phyloP scores from a whole-genome alignment of 92 coral and sea anemone species.

The Heteractis magnifica region DNA sequence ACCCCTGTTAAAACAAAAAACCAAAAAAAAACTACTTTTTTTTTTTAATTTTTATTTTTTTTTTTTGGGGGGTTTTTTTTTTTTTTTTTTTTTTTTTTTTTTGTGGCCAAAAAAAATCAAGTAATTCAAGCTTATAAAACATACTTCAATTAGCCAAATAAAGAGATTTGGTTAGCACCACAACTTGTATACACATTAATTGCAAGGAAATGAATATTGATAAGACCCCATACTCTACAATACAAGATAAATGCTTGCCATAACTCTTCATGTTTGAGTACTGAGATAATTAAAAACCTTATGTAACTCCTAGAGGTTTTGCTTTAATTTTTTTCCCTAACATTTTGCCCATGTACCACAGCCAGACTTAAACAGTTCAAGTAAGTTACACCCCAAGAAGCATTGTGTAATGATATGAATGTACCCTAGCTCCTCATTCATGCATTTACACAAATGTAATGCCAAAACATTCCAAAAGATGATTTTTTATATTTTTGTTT shows the following conservation, averaged over 20 bases:
- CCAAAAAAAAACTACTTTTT: neutral
- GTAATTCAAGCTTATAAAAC: neutral
- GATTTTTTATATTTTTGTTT: neutral
- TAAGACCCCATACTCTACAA: neutral
- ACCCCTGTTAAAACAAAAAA: neutral
- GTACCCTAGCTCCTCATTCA: no score
- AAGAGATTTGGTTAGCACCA: neutral
- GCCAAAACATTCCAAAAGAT: neutral
- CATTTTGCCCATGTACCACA: neutral
- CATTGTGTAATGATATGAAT: no score
- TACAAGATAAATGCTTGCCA: no score
- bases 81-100: neutral
- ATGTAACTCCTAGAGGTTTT: neutral
- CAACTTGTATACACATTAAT: neutral
- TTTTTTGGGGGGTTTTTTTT: no score
- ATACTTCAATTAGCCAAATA: neutral
- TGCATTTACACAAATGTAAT: neutral
- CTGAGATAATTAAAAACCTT: no score
- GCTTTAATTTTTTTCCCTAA: neutral
- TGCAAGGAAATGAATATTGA: neutral
- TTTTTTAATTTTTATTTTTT: neutral
- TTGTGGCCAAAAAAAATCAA: neutral
- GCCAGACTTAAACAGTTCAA: no score
- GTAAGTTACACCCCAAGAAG: no score
- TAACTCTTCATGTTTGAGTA: no score